A percentile compares a stretch with the other conserved stretches of the same genome.
Evolutionary conservation across 2,113 vertebrate genomes (phyloP).

Genomic region (Prionailurus viverrinus): DNA sequence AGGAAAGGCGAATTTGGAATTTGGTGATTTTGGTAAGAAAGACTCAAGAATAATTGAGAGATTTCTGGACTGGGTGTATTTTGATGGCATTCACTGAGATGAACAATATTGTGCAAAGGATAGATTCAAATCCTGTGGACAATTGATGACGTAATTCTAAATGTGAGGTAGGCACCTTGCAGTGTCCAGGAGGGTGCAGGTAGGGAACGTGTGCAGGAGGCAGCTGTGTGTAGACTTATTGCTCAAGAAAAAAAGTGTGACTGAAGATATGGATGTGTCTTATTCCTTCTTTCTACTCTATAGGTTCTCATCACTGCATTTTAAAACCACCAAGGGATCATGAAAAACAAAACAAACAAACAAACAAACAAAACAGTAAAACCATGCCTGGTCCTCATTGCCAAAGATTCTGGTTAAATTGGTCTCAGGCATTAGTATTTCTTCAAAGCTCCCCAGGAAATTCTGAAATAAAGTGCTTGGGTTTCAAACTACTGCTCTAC

Average conservation of each 20-base stretch:
- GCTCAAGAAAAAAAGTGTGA: neutral
- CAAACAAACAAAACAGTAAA: neutral
- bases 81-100: constrained; percentile 15
- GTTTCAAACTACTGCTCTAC: neutral
- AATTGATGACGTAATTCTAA: neutral
- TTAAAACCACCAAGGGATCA: constrained; percentile 39
- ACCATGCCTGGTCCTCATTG: neutral
- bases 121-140: neutral
- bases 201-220: neutral
- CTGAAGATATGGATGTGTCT: neutral
- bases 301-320: constrained; percentile 11
- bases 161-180: neutral
- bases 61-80: neutral
- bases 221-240: neutral
- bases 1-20: neutral
- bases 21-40: neutral
- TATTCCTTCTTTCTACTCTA: neutral
- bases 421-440: neutral
- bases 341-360: neutral
- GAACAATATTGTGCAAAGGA: neutral
- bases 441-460: neutral
- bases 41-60: neutral
- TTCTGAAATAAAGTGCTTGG: neutral
- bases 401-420: constrained; percentile 46
- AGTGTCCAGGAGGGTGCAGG: neutral